These are phyloP conservation scores for Ardeotis arabs DNA, from an alignment of 2,113 vertebrate genomes.

Conservation along the genomic window DNA sequence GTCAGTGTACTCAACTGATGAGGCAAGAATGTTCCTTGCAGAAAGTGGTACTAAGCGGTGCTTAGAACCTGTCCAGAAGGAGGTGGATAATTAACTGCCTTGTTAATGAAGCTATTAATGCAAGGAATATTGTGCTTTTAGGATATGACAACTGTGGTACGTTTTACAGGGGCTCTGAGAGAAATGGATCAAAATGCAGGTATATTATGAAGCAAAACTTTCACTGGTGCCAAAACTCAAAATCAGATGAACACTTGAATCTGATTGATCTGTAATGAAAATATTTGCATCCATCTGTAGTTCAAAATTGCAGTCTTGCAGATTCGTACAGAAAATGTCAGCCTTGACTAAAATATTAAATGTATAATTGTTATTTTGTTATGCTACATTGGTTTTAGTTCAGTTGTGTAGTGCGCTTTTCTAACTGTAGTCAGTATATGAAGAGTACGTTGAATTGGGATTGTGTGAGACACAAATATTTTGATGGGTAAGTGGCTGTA, in stretches of 20 bases:
- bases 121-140: not conserved
- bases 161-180: not conserved
- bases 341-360: not conserved
- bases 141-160: not conserved
- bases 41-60: not conserved
- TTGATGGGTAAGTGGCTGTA: not conserved
- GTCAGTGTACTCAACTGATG: fast-evolving
- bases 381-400: not conserved
- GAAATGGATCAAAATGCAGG: not conserved
- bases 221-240: not conserved
- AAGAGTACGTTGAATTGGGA: not conserved
- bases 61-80: not conserved
- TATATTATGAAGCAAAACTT: not conserved
- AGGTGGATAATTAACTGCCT: not conserved
- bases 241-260: not conserved
- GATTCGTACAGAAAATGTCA: not conserved
- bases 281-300: not conserved
- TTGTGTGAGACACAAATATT: not conserved
- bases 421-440: not conserved
- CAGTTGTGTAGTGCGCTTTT: not conserved
- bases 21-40: not conserved
- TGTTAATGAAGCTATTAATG: not conserved
- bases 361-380: not conserved
- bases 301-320: not conserved
- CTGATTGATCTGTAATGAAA: not conserved